Evolutionary conservation across 1,140 invertebrate species (phyloP).

Genomic region (Limonius californicus): DNA sequence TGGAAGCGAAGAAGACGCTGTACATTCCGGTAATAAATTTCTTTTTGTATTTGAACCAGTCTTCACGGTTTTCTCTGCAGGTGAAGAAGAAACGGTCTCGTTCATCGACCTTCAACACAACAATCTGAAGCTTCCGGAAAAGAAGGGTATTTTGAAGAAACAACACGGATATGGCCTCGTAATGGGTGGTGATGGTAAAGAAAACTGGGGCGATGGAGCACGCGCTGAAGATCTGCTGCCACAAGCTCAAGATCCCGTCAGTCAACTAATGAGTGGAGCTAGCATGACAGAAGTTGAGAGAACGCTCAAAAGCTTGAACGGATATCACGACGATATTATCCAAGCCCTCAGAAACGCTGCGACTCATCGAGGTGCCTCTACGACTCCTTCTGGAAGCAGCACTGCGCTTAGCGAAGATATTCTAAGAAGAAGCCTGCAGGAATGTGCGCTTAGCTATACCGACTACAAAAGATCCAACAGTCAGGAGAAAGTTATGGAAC

Average conservation of each 20-base stretch:
- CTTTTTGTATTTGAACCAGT: not conserved
- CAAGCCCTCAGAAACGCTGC: constrained; percentile 81
- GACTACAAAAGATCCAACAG: constrained; percentile 61
- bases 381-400: constrained; percentile 58
- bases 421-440: constrained; percentile 61
- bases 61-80: constrained; percentile 47
- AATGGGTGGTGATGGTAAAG: constrained; percentile 61
- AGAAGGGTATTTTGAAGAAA: constrained; percentile 86
- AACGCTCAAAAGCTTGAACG: constrained; percentile 79
- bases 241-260: constrained; percentile 62
- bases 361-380: constrained; percentile 61
- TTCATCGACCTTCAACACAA: constrained; percentile 77
- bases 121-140: constrained; percentile 77
- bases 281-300: constrained; percentile 74
- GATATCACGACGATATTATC: constrained; percentile 89
- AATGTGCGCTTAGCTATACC: constrained; percentile 56
- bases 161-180: constrained; percentile 74
- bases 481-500: constrained; percentile 65
- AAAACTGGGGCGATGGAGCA: constrained; percentile 66
- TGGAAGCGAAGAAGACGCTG: constrained; percentile 69
- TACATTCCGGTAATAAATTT: constrained; percentile 59
- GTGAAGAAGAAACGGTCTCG: constrained; percentile 73
- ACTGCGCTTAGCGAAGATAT: constrained; percentile 59
- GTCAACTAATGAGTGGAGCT: constrained; percentile 47
- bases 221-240: constrained; percentile 67